phyloP scores from a whole-genome alignment of 2,113 vertebrate genomes.

The Callipepla californica region DNA sequence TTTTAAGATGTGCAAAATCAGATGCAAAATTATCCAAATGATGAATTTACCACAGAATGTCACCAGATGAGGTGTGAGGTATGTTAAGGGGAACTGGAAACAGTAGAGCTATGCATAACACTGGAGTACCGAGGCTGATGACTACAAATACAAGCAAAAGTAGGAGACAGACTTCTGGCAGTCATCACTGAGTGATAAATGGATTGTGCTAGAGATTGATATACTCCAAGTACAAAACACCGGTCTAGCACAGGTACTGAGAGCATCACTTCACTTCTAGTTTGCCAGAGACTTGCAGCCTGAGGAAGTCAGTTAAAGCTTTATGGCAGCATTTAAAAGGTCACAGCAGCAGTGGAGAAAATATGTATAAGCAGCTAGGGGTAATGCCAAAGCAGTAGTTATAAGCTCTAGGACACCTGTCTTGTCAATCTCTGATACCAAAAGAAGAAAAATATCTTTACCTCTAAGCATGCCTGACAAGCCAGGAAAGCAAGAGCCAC shows the following conservation, averaged over 20 bases:
- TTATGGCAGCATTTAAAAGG: neutral
- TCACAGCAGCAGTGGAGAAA: neutral
- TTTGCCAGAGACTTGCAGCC: neutral
- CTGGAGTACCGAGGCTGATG: neutral
- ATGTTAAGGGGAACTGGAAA: neutral
- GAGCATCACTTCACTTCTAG: neutral
- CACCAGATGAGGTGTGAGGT: neutral
- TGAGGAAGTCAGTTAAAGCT: neutral
- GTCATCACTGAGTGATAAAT: neutral
- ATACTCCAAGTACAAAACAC: neutral
- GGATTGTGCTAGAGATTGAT: neutral
- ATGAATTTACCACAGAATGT: neutral
- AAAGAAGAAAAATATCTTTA: neutral
- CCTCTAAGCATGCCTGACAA: neutral
- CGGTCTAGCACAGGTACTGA: neutral
- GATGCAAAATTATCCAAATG: neutral
- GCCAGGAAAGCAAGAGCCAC: neutral
- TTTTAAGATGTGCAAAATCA: neutral
- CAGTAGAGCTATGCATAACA: accelerated
- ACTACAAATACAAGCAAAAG: neutral
- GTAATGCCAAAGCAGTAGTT: neutral
- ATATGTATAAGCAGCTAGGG: neutral
- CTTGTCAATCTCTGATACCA: neutral
- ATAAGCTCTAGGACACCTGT: neutral
- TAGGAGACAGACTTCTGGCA: neutral